Evolutionary conservation across 2,888 invertebrate genomes (phyloP), one percentile per base, ranked within the genome.

Genomic region (Agriopis leucophaearia): DNA sequence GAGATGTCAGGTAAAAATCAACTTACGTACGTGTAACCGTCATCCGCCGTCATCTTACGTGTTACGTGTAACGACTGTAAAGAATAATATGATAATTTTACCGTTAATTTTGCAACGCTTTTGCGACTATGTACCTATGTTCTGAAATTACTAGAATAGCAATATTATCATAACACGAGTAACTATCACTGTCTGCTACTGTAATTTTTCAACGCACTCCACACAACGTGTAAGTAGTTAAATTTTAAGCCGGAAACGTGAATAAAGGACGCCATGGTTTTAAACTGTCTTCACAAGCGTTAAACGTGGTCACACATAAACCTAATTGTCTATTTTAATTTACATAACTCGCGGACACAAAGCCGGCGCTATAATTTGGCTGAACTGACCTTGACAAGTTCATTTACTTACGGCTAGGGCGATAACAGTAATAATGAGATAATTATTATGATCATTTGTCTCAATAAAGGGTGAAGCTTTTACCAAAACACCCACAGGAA

Each of bases 371-470:
- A 74, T 81, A 82, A 87, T 86, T 85, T 60, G 73, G 72, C 66
- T 81, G 79, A 75, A 71, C 66, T 81, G 80, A 76, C 88, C 88
- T 88, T 88, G 86, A 72, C 58, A 81, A 87, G 88, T 84, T 86
- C 85, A 86, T 87, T 83, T 83, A 78, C 83, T 82, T 80, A 75
- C 63, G 1, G 54, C 15, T 36, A 18, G 61, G 69, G 54, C 66
- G 68, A 70, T 78, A 78, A 77, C 75, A 70, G 73, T 74, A 70
- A 69, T 77, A 75, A 80, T 80, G 76, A 82, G 76, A 73, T 79
- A 81, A 79, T 78, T 69, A 70, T 57, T 27, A 27, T 27, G 27
- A 72, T 70, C 71, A 80, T 81, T 78, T 74, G 69, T 78, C 77
- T 77, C 67, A 55, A 63, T 73, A 68, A 66, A 68, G 64, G 54